These are phyloP conservation scores for Grammomys surdaster DNA, from an alignment of 2,113 vertebrate species.

Conservation along the genomic window DNA sequence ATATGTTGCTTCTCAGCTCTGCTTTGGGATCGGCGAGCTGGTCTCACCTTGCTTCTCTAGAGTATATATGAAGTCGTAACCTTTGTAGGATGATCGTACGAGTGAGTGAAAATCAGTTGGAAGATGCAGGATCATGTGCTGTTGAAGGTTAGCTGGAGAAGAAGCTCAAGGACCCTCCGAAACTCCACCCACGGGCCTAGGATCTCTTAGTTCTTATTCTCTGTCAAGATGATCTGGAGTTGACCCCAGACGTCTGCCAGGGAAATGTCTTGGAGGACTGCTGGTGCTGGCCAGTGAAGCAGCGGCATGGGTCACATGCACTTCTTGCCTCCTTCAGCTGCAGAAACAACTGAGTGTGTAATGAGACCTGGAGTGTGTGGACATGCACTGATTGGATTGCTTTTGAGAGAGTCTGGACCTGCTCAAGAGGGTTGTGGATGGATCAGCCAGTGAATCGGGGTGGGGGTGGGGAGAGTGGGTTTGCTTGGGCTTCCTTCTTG, in stretches of 20 bases:
- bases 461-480: background rate
- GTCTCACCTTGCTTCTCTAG: background rate
- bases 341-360: background rate
- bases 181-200: background rate
- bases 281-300: fast-evolving
- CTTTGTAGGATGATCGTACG: background rate
- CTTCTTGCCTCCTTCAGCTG: background rate
- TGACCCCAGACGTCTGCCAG: background rate
- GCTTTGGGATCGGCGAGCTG: background rate
- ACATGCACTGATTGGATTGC: background rate
- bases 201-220: background rate
- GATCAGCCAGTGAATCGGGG: background rate
- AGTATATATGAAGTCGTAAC: fast-evolving
- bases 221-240: background rate
- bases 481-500: background rate
- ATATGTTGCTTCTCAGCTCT: background rate
- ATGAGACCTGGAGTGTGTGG: background rate
- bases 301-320: fast-evolving
- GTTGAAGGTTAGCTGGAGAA: background rate
- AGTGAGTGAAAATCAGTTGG: background rate
- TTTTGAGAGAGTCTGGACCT: background rate
- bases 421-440: background rate
- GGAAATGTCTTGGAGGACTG: background rate
- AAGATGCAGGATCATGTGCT: background rate
- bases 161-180: background rate